Evolutionary conservation across 1,140 invertebrate genomes (phyloP).

Genomic region (Drosophila nasuta): DNA sequence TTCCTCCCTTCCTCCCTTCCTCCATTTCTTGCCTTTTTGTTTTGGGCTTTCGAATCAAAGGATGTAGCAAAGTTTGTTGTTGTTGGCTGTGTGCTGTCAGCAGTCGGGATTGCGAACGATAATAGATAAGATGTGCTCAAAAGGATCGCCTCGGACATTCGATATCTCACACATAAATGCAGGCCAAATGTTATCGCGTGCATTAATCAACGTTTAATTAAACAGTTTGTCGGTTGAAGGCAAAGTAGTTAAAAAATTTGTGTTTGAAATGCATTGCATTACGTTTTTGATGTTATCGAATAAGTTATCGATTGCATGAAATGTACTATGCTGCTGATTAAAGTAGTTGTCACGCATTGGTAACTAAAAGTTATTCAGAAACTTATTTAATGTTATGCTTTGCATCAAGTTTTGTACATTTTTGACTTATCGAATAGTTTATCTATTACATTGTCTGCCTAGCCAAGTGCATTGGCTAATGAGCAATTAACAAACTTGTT

Average conservation of each 20-base stretch:
- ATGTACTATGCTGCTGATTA: too few relatives aligned
- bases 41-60: background rate
- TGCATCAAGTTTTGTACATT: too few relatives aligned
- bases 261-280: too few relatives aligned
- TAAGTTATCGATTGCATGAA: background rate
- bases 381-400: too few relatives aligned
- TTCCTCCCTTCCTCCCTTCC: conserved; percentile 16
- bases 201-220: too few relatives aligned
- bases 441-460: background rate
- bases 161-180: background rate
- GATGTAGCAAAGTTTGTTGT: background rate
- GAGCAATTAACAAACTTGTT: too few relatives aligned
- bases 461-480: too few relatives aligned
- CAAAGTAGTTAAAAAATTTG: too few relatives aligned
- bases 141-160: background rate
- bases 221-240: too few relatives aligned
- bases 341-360: too few relatives aligned
- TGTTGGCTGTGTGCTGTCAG: conserved; percentile 5
- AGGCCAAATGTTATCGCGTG: background rate
- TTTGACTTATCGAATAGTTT: background rate
- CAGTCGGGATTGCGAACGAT: conserved; percentile 5
- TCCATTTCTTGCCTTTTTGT: background rate
- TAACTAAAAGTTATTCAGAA: too few relatives aligned
- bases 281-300: background rate
- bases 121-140: background rate